Conservation (phyloP, 2,113 vertebrate genomes). For the Romanogobio albipinnatus region DNA sequence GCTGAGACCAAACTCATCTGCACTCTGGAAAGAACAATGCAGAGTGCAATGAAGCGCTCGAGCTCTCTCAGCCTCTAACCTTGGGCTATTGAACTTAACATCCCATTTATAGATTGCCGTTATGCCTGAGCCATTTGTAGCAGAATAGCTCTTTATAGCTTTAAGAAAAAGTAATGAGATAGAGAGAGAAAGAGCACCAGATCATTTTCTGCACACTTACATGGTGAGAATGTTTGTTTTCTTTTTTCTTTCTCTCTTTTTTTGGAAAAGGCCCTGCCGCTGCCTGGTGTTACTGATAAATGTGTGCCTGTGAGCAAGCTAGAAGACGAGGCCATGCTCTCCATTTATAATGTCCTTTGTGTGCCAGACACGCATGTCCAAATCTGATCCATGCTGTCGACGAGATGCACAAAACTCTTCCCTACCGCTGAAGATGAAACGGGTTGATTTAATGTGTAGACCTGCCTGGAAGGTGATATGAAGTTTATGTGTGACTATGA, state of each 20-base stretch:
- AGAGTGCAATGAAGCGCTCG: slow-evolving; percentile 58
- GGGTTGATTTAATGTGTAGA: slow-evolving; percentile 70
- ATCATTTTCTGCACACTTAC: slow-evolving; percentile 63
- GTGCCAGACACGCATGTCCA: slow-evolving; percentile 52
- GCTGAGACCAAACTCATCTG: slow-evolving; percentile 40
- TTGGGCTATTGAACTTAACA: slow-evolving; percentile 79
- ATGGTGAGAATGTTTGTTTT: slow-evolving; percentile 49
- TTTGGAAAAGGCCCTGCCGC: slow-evolving; percentile 58
- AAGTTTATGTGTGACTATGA: slow-evolving; percentile 60
- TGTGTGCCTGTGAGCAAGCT: slow-evolving; percentile 62
- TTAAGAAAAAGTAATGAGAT: slow-evolving; percentile 70
- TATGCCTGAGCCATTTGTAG: slow-evolving; percentile 75
- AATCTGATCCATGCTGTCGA: slow-evolving; percentile 51
- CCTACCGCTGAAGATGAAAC: slow-evolving; percentile 70
- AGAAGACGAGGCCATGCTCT: slow-evolving; percentile 48
- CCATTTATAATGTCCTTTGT: slow-evolving; percentile 59
- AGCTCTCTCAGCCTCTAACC: slow-evolving; percentile 69
- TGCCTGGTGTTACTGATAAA: slow-evolving; percentile 64
- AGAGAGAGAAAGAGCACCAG: slow-evolving; percentile 59
- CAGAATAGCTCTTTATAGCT: slow-evolving; percentile 79
- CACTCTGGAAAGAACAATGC: slow-evolving; percentile 50
- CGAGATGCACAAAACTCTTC: slow-evolving; percentile 56
- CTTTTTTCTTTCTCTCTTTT: slow-evolving; percentile 23
- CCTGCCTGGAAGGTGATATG: slow-evolving; percentile 69
- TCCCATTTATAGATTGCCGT: slow-evolving; percentile 75